phyloP scores from a whole-genome alignment of 2,797 vertebrate genomes.

The Capromys pilorides region DNA sequence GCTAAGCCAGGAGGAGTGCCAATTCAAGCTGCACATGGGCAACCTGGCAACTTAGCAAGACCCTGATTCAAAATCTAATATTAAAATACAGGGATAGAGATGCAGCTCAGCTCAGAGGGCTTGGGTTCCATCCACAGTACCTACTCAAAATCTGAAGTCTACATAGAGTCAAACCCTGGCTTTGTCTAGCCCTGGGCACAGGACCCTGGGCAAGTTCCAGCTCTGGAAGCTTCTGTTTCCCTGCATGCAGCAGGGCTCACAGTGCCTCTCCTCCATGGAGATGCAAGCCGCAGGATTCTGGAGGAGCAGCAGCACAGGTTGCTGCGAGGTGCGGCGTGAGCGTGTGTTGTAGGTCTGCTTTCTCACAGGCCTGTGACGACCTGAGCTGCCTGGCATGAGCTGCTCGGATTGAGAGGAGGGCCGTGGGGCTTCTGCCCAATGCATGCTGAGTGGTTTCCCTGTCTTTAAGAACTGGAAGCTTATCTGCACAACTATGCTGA shows the following conservation, averaged over 20 bases:
- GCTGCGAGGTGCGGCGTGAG: background rate
- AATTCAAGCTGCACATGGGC: background rate
- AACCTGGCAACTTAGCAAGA: background rate
- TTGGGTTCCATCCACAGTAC: background rate
- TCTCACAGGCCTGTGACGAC: background rate
- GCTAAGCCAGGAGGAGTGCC: background rate
- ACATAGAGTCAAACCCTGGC: background rate
- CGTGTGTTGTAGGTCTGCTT: background rate
- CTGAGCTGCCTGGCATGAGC: background rate
- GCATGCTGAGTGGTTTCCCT: background rate
- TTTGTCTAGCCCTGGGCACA: background rate
- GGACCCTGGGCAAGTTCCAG: background rate
- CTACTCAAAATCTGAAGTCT: background rate
- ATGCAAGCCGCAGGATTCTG: background rate
- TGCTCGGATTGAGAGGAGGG: background rate
- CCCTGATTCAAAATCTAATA: background rate
- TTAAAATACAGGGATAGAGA: background rate
- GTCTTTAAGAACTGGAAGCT: background rate
- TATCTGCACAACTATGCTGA: no score
- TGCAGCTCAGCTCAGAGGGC: background rate
- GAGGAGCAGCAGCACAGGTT: background rate
- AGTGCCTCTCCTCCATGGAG: background rate
- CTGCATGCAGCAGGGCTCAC: rapidly evolving
- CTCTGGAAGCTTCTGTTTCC: background rate
- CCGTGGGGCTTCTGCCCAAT: background rate